Evolutionary conservation across 2,797 vertebrate genomes (phyloP), one percentile per base, ranked within the genome.

Genomic region (Brachyalestes nurse): DNA sequence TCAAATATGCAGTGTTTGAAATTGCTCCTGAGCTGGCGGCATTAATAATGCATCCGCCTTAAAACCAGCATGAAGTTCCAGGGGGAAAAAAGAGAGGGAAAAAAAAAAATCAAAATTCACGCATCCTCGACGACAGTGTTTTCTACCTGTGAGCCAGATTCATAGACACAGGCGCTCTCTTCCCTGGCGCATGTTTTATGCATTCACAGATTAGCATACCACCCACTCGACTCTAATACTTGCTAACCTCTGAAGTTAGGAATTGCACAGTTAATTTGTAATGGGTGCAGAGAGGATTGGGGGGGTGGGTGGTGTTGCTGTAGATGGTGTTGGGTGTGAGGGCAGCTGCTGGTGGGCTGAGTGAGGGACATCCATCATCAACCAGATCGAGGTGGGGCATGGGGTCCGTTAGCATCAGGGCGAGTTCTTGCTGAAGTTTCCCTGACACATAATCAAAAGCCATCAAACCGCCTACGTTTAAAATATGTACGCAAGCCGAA

Each of bases 171-270:
- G 62, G 80, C 67, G 55, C 53, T 62, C 75, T 82, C 71, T 84
- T 79, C 65, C 80, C 5, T 17, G 79, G 45, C 28, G 74, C 71
- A 75, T 84, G 84, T 88, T 90, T 88, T 86, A 86, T 89, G 85
- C 88, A 88, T 86, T 83, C 85, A 71, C 79, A 81, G 85, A 81
- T 93, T 91, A 88, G 87, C 91, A 93, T 92, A 86, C 87, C 87
- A 62, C 88, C 87, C 86, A 90, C 86, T 86, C 79, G 40, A 82
- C 87, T 85, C 76, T 89, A 83, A 85, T 79, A 81, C 86, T 84
- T 81, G 53, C 73, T 83, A 83, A 80, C 72, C 81, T 85, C 71
- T 83, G 76, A 82, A 86, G 83, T 77, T 87, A 58, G 78, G 66
- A 80, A 77, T 28, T 23, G 53, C 28, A 75, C 81, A 78, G 75